A percentile compares a stretch with the other conserved stretches of the same genome.
phyloP scores from a whole-genome alignment of 2,888 invertebrate species.

The Melangyna quadrimaculata region DNA sequence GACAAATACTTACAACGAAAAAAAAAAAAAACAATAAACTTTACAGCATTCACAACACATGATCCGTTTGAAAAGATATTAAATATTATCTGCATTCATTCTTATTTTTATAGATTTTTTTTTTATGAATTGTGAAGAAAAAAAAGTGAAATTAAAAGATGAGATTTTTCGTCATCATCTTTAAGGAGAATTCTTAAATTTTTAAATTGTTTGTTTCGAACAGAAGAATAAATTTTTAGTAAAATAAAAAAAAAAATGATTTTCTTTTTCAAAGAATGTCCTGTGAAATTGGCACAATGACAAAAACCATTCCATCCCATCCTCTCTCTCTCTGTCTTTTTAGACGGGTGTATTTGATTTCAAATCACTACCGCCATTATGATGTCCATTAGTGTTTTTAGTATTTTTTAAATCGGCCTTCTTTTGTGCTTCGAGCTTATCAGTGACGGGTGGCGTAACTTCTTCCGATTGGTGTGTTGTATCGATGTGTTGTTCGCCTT shows the following conservation, averaged over 20 bases:
- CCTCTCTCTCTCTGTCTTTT: too few relatives aligned
- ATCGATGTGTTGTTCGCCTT: constrained; percentile 80
- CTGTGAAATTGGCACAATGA: constrained; percentile 66
- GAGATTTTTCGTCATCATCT: constrained; percentile 19
- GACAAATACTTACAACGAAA: background rate
- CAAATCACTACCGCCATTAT: constrained; percentile 76
- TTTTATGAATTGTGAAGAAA: constrained; percentile 23
- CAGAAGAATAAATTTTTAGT: constrained; percentile 28
- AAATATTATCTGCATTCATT: constrained; percentile 50
- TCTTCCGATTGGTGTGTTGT: constrained; percentile 80
- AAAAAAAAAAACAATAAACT: constrained; percentile 48
- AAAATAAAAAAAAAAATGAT: constrained; percentile 24
- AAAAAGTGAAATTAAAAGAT: constrained; percentile 26
- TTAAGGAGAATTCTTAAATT: constrained; percentile 28
- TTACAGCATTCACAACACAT: constrained; percentile 67
- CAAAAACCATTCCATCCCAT: background rate
- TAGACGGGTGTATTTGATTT: constrained; percentile 81
- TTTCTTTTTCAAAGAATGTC: constrained; percentile 48
- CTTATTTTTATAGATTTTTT: constrained; percentile 2
- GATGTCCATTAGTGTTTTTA: constrained; percentile 77
- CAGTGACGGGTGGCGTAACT: constrained; percentile 80
- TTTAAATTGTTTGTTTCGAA: constrained; percentile 43
- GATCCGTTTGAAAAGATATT: constrained; percentile 47
- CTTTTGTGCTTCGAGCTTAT: constrained; percentile 79
- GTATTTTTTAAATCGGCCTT: constrained; percentile 79